Base-by-base conservation (phyloP, 2,888 invertebrate species). In the Lymantria dispar region DNA sequence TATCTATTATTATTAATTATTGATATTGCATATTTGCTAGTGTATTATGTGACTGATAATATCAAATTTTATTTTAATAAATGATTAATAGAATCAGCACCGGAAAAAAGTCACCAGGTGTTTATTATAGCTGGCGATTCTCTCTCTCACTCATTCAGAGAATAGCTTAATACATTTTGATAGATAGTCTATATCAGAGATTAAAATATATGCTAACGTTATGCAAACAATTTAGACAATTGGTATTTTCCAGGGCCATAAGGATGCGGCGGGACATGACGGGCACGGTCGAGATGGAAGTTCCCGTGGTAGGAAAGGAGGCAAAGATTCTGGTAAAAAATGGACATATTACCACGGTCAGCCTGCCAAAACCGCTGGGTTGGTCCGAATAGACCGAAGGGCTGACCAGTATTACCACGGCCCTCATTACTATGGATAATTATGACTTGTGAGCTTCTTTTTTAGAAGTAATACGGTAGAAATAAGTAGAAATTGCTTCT, bases 341-440 rank as follows among this genome's bases (percentile, higher is more conserved):
- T 94, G 94, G 94, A 74, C 87, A n/a, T 92, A 85, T 74, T 90
- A 92, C 58, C 92, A 92, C 56, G 90, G 90, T 0, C 54, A 65
- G 8, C 88, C 90, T 0, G 84, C 86, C 0, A 85, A 83, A 54
- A 83, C 78, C 0, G 76, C 87, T 8, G 83, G 85, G 52, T 64
- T 91, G 30, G 74, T 83, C 7, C 44, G 78, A 36, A 81, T 87
- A 0, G 90, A 90, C 15, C 45, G 48, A 43, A 42, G 88, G 54
- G 60, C 67, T 0, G 87, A 85, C 14, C 66, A 69, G 31, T 67
- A 69, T 48, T 70, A 64, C 52, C 79, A 83, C n/a, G 83, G 83
- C 7, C 85, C 85, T 0, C 73, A 68, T 13, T 82, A 85, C 45
- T 88, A 69, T 52, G 85, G 87, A 7, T 80, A 77, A 68, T 42